A percentile compares a stretch with the other conserved stretches of the same genome.
Evolutionary conservation across 2,797 vertebrate species (phyloP).

Genomic region (Tragopan temminckii): DNA sequence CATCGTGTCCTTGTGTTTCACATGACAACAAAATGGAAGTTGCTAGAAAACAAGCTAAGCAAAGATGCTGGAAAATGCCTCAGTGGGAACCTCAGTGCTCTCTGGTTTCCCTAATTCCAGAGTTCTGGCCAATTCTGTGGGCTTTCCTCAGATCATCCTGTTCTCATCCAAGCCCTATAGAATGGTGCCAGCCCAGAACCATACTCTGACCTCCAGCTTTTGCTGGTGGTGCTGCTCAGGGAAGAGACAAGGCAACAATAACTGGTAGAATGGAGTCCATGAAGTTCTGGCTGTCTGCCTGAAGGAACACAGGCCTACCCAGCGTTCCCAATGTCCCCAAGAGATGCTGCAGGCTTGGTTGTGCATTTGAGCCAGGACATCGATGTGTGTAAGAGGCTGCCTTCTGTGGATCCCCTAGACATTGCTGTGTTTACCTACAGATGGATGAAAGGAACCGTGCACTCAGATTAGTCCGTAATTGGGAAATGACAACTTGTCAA

Average conservation of each 20-base stretch:
- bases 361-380: background rate
- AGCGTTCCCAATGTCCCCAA: background rate
- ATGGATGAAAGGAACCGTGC: background rate
- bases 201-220: background rate
- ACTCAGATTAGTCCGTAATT: background rate
- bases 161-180: background rate
- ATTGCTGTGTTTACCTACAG: background rate
- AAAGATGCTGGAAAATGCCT: background rate
- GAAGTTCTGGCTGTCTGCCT: background rate
- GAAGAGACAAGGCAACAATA: background rate
- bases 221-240: background rate
- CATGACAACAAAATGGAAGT: background rate
- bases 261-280: accelerated
- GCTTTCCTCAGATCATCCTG: background rate
- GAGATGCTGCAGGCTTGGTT: background rate
- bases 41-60: background rate
- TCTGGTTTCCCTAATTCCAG: background rate
- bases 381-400: accelerated
- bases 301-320: background rate
- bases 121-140: background rate
- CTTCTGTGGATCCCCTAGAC: background rate
- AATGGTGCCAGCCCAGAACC: background rate
- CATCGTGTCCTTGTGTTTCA: background rate
- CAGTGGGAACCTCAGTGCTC: background rate
- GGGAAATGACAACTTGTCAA: background rate